Evolutionary conservation across 2,113 vertebrate genomes (phyloP), one percentile per base, ranked within the genome.

Genomic region (Sorex fumeus): DNA sequence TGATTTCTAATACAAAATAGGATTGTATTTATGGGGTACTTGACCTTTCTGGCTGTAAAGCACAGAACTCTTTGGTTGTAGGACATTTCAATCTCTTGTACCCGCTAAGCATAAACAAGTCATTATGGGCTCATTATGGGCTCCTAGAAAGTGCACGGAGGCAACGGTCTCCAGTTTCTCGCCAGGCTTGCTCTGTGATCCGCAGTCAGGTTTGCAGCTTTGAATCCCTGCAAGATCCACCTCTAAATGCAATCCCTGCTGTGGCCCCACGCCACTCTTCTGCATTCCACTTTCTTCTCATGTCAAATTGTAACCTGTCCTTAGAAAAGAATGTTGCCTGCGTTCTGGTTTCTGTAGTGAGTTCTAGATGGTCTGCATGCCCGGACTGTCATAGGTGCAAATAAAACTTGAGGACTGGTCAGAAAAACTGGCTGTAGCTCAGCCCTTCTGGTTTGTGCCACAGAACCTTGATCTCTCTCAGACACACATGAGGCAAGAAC

Each of bases 41-140:
- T 86, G n/a, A 43, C 78, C 76, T 60, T 72, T 84, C 83, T 88
- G 15, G n/a, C 32, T 40, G 9, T 36, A 77, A 90, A 84, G 13
- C 23, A 27, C 7, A 19, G 50, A 67, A 19, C 7, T 18, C 88
- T 30, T 6, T 12, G 27, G 28, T 18, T n/a, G 0, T 50, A 50
- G 9, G 21, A 50, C 86, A 30, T 6, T 27, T 43, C 28, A 8
- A 27, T 71, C 50, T 84, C 82, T 27, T 8, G 69, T 76, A 76
- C 50, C 50, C 69, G 69, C 36, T 25, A 30, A 30, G 19, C 3
- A 4, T 72, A 27, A 66, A 36, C 45, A 36, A 62, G 34, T 71
- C 23, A 47, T 10, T 45, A 53, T 28, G 25, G 67, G 75, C 21
- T 43, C 23, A 40, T 10, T 45, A 53, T 28, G 25, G 74, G 75